Evolutionary conservation across 2,797 vertebrate species (phyloP).

Genomic region (Linurgus olivaceus): DNA sequence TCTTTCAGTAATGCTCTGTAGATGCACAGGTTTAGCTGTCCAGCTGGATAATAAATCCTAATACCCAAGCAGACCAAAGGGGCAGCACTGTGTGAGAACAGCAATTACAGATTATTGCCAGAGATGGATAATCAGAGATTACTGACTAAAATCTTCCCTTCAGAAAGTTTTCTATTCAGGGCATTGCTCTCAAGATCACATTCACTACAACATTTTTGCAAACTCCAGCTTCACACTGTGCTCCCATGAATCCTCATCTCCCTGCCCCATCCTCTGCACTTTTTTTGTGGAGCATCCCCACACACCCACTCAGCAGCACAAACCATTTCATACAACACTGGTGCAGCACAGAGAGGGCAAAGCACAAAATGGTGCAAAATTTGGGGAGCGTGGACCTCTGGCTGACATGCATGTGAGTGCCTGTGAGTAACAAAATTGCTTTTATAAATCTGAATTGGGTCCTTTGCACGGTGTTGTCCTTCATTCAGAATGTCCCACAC

Average conservation of each 20-base stretch:
- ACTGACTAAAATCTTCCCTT: not conserved
- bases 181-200: not conserved
- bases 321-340: not conserved
- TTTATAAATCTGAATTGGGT: not conserved
- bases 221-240: not conserved
- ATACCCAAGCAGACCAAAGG: not conserved
- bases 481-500: not conserved
- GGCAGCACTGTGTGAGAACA: not conserved
- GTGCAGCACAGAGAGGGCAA: not conserved
- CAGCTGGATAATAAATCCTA: not conserved
- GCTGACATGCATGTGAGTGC: not conserved
- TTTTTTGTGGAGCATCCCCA: not conserved
- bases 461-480: not conserved
- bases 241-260: not conserved
- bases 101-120: not conserved
- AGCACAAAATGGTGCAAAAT: not conserved
- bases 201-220: not conserved
- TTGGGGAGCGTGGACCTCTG: not conserved
- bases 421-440: not conserved
- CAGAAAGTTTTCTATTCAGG: not conserved
- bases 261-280: not conserved
- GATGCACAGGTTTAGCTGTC: not conserved
- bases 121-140: not conserved
- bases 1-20: not conserved
- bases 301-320: not conserved